Evolutionary conservation across 2,113 vertebrate genomes (phyloP).

Genomic region (Ciconia boyciana): DNA sequence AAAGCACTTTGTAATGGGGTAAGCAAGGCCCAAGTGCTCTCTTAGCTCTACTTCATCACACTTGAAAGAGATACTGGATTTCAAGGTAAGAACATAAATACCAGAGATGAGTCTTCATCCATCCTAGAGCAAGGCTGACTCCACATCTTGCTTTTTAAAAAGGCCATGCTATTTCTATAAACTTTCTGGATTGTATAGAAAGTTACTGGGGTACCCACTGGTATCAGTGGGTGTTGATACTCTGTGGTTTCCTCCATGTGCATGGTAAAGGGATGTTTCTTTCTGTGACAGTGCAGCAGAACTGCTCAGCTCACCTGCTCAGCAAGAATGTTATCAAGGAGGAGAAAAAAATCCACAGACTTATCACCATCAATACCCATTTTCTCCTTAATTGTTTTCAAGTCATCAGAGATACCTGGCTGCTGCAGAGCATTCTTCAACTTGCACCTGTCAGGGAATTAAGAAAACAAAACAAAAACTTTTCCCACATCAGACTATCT

Average conservation of each 20-base stretch:
- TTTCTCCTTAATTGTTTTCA: slow-evolving; percentile 80
- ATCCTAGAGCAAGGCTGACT: neutral
- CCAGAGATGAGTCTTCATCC: neutral
- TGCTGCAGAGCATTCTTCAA: slow-evolving; percentile 70
- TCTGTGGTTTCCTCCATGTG: neutral
- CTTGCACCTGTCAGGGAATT: slow-evolving; percentile 70
- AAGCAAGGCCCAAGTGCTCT: neutral
- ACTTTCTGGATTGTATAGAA: neutral
- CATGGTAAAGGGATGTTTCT: neutral
- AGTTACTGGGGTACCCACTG: neutral
- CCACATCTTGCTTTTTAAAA: neutral
- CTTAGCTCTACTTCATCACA: neutral
- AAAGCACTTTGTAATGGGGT: neutral
- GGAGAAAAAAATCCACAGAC: slow-evolving; percentile 84
- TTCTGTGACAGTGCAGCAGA: neutral
- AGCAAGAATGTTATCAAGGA: slow-evolving; percentile 88
- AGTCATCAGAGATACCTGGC: slow-evolving; percentile 83
- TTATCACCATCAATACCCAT: slow-evolving; percentile 78
- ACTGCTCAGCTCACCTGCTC: slow-evolving; percentile 81
- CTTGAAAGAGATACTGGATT: neutral
- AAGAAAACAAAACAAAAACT: neutral
- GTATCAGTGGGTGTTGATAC: neutral
- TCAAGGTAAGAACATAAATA: neutral
- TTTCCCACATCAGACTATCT: neutral
- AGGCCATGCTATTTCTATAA: neutral